phyloP scores from a whole-genome alignment of 2,797 vertebrate species.

The Heteromormyrus szaboi region DNA sequence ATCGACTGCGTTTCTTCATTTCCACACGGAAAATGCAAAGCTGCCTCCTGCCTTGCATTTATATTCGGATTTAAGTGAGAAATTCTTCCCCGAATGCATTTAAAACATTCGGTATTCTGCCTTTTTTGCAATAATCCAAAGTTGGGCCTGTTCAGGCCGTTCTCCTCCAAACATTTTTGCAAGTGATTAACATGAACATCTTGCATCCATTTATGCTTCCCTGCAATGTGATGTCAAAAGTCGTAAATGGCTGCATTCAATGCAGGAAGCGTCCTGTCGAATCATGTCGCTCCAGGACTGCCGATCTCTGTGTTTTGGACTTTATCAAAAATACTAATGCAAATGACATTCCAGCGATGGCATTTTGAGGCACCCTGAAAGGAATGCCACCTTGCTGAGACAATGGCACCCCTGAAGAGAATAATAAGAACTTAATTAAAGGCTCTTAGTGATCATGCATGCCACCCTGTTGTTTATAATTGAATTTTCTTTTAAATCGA shows the following conservation, averaged over 20 bases:
- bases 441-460: constrained; percentile 7
- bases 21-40: neutral
- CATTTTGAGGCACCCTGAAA: neutral
- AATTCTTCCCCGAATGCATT: neutral
- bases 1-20: neutral
- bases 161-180: neutral
- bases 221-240: constrained; percentile 2
- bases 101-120: neutral
- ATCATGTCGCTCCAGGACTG: neutral
- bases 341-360: constrained; percentile 1
- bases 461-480: neutral
- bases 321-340: constrained; percentile 11
- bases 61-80: neutral
- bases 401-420: neutral
- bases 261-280: neutral
- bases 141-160: neutral
- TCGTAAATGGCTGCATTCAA: neutral
- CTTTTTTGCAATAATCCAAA: neutral
- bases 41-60: neutral
- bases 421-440: constrained; percentile 17
- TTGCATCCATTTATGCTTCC: constrained; percentile 4
- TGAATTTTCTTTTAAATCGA: neutral
- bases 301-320: neutral
- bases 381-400: neutral
- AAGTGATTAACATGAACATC: constrained; percentile 16